A percentile compares a stretch with the other conserved stretches of the same genome.
phyloP scores from a whole-genome alignment of 2,797 vertebrate genomes.

The Pseudochromis fuscus region DNA sequence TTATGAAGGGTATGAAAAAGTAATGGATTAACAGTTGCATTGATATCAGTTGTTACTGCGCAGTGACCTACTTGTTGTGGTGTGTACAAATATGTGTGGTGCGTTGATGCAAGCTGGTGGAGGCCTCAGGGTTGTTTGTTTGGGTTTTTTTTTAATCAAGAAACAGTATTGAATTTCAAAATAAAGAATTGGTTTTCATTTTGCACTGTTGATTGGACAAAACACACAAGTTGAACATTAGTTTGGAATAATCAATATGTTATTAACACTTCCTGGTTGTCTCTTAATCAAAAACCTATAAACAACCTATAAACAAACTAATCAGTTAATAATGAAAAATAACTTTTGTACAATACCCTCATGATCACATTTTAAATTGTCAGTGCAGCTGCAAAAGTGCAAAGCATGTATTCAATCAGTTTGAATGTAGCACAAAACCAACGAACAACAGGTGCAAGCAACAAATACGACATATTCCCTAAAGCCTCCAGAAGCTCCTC shows the following conservation, averaged over 20 bases:
- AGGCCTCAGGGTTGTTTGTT: too few relatives aligned
- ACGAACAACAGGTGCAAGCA: not conserved
- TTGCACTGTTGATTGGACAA: not conserved
- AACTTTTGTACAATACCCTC: not conserved
- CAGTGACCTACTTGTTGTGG: conserved; percentile 54
- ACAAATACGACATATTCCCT: conserved; percentile 2
- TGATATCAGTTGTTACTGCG: conserved; percentile 15
- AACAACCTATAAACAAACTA: too few relatives aligned
- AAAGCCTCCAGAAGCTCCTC: not conserved
- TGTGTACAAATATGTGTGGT: not conserved
- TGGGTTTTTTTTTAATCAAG: too few relatives aligned
- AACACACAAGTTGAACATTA: too few relatives aligned
- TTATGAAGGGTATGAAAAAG: conserved; percentile 13
- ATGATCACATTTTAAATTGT: conserved; percentile 1
- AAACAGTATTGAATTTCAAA: too few relatives aligned
- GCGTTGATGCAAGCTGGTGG: not conserved
- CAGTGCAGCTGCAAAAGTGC: not conserved
- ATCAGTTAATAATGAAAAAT: not conserved
- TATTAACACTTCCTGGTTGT: not conserved
- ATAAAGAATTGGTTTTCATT: not conserved
- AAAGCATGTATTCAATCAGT: conserved; percentile 10
- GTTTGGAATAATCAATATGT: too few relatives aligned
- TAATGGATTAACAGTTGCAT: conserved; percentile 54
- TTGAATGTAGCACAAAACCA: not conserved
- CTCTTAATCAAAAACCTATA: not conserved